Base-by-base conservation (phyloP, 37 sponge, comb jelly and placozoan species). In the Geodia barretti region DNA sequence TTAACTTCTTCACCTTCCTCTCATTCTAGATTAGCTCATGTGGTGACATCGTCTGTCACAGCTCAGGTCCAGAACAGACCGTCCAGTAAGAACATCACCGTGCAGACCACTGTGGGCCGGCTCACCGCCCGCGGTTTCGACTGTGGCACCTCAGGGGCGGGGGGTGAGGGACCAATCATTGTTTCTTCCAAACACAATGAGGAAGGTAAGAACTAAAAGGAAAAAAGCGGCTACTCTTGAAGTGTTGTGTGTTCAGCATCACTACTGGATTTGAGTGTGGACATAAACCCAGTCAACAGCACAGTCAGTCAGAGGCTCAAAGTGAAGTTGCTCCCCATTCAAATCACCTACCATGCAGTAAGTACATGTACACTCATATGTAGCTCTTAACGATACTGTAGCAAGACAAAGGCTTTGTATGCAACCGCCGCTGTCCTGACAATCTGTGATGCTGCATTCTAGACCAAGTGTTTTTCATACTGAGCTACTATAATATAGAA, bases 261-360 rank as follows among this genome's bases (percentile, higher is more conserved):
- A 2, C 41, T 83, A 41, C 32, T 93, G 38, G 54, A 54, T 63
- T 67, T 93, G 60, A 20, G 41, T 9, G 89, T 87, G 79, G 94
- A 93, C 17, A 36, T 89, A 41, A 75, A 89, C 38, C 93, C 93
- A 8, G 74, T 93, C 41, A 77, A 86, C 25, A 72, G 71, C 25
- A 60, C 75, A 64, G 75, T 77, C 9, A 84, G 87, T 54, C 80
- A 89, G 23, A 73, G 66, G 23, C 59, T 89, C 38, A 41, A 58
- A n/a, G 76, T 72, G 24, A 5, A n/a, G 0, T 74, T 93, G 32
- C 68, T 59, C 31, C 90, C 90, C 25, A 41, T 93, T 8, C 74
- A 84, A 62, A 72, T 89, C 28, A 47, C 80, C 11, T 89, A 93
- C 83, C 81, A 93, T 83, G 87, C 86, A 25, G 89, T 88, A 60